phyloP scores from a whole-genome alignment of 2,113 vertebrate species.

The Bubo scandiacus region DNA sequence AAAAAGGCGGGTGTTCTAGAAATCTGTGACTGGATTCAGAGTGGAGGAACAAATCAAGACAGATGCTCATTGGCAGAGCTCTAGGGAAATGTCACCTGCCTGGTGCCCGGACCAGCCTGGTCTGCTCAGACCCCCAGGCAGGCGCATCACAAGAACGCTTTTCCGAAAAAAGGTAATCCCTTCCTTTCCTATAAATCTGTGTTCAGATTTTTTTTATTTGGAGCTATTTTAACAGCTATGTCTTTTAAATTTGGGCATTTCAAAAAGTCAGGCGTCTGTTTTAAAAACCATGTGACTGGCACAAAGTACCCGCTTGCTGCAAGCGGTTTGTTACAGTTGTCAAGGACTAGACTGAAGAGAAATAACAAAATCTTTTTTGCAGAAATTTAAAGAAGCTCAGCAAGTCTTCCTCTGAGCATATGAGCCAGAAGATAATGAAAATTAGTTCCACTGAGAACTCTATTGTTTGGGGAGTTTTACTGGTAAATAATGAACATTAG shows the following conservation, averaged over 20 bases:
- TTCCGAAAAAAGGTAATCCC: not conserved
- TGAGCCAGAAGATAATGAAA: not conserved
- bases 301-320: not conserved
- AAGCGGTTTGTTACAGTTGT: not conserved
- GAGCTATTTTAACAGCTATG: not conserved
- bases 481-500: not conserved
- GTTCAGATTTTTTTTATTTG: not conserved
- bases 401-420: not conserved
- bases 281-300: not conserved
- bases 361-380: not conserved
- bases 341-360: not conserved
- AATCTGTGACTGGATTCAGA: not conserved
- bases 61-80: not conserved
- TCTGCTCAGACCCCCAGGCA: not conserved
- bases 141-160: rapidly evolving
- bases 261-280: not conserved
- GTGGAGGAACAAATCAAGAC: not conserved
- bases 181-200: not conserved
- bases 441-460: not conserved
- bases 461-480: not conserved
- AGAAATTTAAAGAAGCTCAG: not conserved
- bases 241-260: not conserved
- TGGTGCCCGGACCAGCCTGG: not conserved
- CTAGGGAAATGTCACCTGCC: not conserved
- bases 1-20: not conserved